Base-by-base conservation (phyloP, 2,797 vertebrate species). In the Leptatherina wallacei region DNA sequence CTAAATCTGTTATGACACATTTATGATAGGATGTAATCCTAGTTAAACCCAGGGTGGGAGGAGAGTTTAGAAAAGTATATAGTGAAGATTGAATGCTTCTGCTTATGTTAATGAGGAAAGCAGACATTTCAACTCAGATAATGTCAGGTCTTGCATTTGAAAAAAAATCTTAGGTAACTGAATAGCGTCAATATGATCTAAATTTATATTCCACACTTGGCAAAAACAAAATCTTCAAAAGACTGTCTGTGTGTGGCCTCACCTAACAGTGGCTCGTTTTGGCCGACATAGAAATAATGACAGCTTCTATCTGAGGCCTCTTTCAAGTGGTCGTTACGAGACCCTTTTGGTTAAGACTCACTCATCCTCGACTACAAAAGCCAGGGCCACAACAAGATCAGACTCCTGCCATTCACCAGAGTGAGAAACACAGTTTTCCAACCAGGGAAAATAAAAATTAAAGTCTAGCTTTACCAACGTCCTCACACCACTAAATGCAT, bases 401-500 rank as follows among this genome's bases (percentile, higher is more conserved):
- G 83, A 86, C 78, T 88, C 63, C 75, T 77, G 82, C 85, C 75
- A 72, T 87, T 78, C 81, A 76, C 71, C 77, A 75, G 70, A 88
- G 82, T 88, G 85, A 90, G 81, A 91, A 91, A 83, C 68, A 65
- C 71, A n/a, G 61, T 62, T 70, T 86, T 80, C 76, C 81, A 80
- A 90, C 76, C 71, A 82, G 82, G 80, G 71, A 90, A 91, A 92
- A 92, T 89, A 89, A 86, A 90, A 90, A 90, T 88, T 80, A 85
- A 92, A 89, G 88, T 92, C 88, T 92, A 83, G 82, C 79, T 91
- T 94, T 91, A 92, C 90, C 85, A 82, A 81, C 65, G 57, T 85
- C 73, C 80, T 90, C 65, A 80, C 85, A 91, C 93, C 94, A 93
- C 93, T 93, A 94, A 95, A 84, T 93, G 89, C 82, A 93, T 38